These are phyloP conservation scores for Oriolus oriolus DNA, from an alignment of 2,113 vertebrate species.

Conservation along the genomic window DNA sequence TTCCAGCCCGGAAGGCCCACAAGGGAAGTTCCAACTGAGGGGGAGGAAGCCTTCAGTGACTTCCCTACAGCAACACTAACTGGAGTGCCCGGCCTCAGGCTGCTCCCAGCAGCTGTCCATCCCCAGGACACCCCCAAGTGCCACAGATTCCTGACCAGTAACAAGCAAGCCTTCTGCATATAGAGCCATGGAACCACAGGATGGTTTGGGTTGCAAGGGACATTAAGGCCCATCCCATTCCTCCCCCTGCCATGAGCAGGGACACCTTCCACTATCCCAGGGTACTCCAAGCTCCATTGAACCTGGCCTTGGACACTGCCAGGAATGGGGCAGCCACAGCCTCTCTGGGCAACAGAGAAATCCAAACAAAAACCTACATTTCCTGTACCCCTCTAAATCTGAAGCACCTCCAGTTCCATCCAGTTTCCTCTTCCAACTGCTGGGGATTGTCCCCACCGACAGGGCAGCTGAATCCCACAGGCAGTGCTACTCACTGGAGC, in stretches of 20 bases:
- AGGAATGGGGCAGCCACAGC: background rate
- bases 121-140: background rate
- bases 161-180: background rate
- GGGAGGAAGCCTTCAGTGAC: background rate
- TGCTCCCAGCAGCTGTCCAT: background rate
- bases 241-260: background rate
- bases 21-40: background rate
- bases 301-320: background rate
- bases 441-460: accelerated
- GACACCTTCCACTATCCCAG: background rate
- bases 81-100: accelerated
- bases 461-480: background rate
- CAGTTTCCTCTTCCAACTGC: background rate
- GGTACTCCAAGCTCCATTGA: background rate
- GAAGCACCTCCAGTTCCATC: accelerated
- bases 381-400: background rate
- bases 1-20: background rate
- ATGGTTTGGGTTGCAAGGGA: background rate
- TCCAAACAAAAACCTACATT: background rate
- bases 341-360: background rate
- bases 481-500: accelerated
- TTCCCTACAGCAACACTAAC: background rate
- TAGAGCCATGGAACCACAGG: accelerated
- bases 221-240: background rate
- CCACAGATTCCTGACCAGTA: accelerated